Evolutionary conservation across 2,797 vertebrate species (phyloP).

Genomic region (Threskiornis aethiopicus): DNA sequence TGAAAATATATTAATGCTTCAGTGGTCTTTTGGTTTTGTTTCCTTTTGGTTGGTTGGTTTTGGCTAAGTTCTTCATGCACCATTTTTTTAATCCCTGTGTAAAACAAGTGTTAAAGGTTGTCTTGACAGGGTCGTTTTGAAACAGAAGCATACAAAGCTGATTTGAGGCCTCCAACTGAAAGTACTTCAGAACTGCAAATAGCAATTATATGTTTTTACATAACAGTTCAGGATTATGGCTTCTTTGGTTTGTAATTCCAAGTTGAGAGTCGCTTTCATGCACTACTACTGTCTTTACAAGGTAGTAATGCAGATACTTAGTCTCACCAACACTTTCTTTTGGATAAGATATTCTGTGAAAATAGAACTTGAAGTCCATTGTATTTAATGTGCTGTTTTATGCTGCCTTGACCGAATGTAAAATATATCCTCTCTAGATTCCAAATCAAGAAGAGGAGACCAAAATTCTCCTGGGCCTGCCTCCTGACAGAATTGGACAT

Average conservation of each 20-base stretch:
- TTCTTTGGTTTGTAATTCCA: not conserved
- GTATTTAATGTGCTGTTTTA: not conserved
- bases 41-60: not conserved
- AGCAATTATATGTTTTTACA: accelerated
- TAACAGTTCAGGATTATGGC: not conserved
- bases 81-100: not conserved
- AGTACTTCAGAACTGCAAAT: not conserved
- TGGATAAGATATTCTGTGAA: not conserved
- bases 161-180: not conserved
- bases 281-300: not conserved
- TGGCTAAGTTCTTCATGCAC: not conserved
- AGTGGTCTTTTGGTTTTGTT: not conserved
- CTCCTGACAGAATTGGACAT: conserved; percentile 95
- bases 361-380: not conserved
- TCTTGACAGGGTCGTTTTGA: not conserved
- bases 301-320: not conserved
- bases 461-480: conserved; percentile 85
- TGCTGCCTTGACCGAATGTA: not conserved
- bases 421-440: conserved; percentile 77
- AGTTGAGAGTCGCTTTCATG: not conserved
- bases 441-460: conserved; percentile 88
- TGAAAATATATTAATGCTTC: not conserved
- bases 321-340: not conserved
- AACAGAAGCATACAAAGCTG: not conserved
- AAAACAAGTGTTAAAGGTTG: not conserved